phyloP scores from a whole-genome alignment of 2,797 vertebrate species.

The Hoplostethus mediterraneus region DNA sequence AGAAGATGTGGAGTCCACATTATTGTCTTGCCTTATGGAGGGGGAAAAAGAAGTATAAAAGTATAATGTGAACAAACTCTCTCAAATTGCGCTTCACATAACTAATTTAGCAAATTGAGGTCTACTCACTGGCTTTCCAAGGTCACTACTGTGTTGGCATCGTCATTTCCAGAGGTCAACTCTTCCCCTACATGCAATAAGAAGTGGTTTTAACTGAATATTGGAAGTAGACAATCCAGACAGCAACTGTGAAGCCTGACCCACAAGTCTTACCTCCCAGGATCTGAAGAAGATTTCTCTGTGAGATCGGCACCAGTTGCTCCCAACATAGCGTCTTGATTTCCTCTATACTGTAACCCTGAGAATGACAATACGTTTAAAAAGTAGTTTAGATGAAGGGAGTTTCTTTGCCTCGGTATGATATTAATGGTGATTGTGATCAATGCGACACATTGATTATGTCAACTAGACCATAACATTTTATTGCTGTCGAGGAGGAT shows the following conservation, averaged over 20 bases:
- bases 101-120: slow-evolving; percentile 45
- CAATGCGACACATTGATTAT: no score
- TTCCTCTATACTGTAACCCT: slow-evolving; percentile 91
- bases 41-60: no score
- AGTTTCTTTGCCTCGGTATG: not conserved
- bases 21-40: slow-evolving; percentile 90
- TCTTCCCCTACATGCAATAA: slow-evolving; percentile 85
- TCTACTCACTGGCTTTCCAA: slow-evolving; percentile 92
- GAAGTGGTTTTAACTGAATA: not conserved
- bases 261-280: slow-evolving; percentile 89
- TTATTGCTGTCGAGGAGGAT: not conserved
- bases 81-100: slow-evolving; percentile 41
- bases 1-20: slow-evolving; percentile 91
- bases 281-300: slow-evolving; percentile 91
- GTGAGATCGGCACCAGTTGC: slow-evolving; percentile 91
- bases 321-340: slow-evolving; percentile 94
- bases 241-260: not conserved
- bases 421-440: no score
- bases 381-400: not conserved
- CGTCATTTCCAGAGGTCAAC: slow-evolving; percentile 81
- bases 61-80: not conserved
- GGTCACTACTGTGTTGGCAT: slow-evolving; percentile 74
- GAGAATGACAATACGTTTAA: slow-evolving; percentile 48
- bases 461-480: no score
- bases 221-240: not conserved